These are phyloP conservation scores for Physeter macrocephalus DNA, from an alignment of 2,113 vertebrate species.

Conservation along the genomic window DNA sequence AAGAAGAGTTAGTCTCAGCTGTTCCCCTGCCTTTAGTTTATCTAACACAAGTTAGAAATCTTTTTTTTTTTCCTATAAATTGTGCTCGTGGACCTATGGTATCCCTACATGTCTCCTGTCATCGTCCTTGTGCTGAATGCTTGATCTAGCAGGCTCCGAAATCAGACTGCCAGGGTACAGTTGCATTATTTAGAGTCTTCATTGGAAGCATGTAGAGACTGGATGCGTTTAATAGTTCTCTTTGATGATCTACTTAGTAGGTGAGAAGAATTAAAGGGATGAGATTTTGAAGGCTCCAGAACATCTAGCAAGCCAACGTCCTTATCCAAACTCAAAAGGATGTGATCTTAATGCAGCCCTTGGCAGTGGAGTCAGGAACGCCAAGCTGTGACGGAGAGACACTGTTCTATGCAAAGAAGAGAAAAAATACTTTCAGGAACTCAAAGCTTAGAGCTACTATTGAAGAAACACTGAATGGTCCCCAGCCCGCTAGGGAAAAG, in stretches of 20 bases:
- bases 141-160: background rate
- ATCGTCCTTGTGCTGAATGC: fast-evolving
- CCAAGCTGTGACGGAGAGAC: background rate
- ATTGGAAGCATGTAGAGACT: background rate
- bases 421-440: background rate
- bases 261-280: background rate
- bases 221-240: background rate
- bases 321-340: background rate
- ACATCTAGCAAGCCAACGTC: background rate
- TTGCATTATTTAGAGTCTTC: background rate
- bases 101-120: fast-evolving
- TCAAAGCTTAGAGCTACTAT: background rate
- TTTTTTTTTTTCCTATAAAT: background rate
- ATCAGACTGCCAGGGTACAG: background rate
- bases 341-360: too few species aligned
- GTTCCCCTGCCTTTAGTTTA: background rate
- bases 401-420: background rate
- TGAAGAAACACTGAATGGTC: background rate
- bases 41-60: background rate
- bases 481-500: background rate
- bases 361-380: background rate
- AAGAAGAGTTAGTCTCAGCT: background rate
- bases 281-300: background rate
- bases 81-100: fast-evolving
- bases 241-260: background rate